Conservation (phyloP, 1,140 invertebrate genomes). For the Berghia stephanieae region DNA sequence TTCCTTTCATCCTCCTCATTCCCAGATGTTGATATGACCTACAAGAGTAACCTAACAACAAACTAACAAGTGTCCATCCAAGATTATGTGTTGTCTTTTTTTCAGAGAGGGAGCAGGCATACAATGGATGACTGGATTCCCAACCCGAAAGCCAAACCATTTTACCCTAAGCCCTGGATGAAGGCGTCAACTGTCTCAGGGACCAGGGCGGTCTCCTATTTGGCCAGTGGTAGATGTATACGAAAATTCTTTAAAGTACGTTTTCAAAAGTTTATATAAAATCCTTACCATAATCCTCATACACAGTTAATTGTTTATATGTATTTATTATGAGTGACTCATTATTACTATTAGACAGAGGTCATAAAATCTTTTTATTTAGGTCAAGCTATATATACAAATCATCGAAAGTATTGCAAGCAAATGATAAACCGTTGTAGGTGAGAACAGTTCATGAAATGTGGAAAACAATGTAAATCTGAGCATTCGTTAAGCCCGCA, state of each 20-base stretch:
- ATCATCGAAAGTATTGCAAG: too few relatives aligned
- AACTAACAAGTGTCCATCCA: not conserved
- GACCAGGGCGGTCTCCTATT: not conserved
- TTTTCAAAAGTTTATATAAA: not conserved
- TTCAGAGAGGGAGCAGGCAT: not conserved
- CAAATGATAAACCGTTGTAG: too few relatives aligned
- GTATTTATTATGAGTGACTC: not conserved
- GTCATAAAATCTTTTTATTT: not conserved
- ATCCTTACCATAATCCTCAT: not conserved
- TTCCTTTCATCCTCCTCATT: not conserved
- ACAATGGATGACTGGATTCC: conserved; percentile 55
- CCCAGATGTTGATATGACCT: too few relatives aligned
- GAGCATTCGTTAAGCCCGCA: too few relatives aligned
- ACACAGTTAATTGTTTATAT: not conserved
- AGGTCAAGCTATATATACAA: too few relatives aligned
- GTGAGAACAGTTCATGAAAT: too few relatives aligned
- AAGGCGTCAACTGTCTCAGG: not conserved
- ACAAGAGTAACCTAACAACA: too few relatives aligned
- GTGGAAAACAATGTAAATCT: too few relatives aligned
- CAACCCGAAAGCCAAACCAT: conserved; percentile 52
- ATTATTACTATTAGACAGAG: not conserved
- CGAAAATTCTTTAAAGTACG: conserved; percentile 17
- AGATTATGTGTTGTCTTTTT: not conserved
- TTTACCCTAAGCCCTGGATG: conserved; percentile 41
- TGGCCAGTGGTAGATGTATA: not conserved